phyloP scores from a whole-genome alignment of 1,140 invertebrate species.

The Argopecten irradians region DNA sequence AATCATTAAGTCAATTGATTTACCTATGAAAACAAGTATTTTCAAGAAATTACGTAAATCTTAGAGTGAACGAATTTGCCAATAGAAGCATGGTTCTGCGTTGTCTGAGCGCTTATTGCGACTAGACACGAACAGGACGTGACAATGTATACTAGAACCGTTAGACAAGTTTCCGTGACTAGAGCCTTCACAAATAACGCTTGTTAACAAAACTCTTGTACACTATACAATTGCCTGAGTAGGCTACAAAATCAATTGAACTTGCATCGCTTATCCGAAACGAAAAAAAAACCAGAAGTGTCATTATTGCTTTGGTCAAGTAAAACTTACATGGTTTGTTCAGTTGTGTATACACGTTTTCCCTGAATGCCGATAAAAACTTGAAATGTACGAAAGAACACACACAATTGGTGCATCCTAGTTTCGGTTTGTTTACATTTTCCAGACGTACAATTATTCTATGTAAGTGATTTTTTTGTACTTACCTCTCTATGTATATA shows the following conservation, averaged over 20 bases:
- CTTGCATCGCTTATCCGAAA: not conserved
- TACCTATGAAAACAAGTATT: not conserved
- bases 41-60: not conserved
- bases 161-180: not conserved
- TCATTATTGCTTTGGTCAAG: not conserved
- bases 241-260: constrained; percentile 6
- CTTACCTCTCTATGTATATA: not conserved
- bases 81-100: not conserved
- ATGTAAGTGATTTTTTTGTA: not conserved
- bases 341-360: not conserved
- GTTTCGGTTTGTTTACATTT: not conserved
- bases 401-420: not conserved
- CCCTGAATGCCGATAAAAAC: not conserved
- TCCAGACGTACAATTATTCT: not conserved
- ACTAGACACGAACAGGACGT: not conserved
- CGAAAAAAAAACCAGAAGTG: not conserved
- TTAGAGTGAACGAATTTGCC: not conserved
- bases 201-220: not conserved
- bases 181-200: not conserved
- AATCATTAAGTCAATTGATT: not conserved
- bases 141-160: not conserved
- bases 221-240: not conserved
- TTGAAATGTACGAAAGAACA: not conserved
- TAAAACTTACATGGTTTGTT: not conserved
- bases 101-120: not conserved